Base-by-base conservation (phyloP, 1,140 invertebrate species). In the Caenorhabditis elegans region DNA sequence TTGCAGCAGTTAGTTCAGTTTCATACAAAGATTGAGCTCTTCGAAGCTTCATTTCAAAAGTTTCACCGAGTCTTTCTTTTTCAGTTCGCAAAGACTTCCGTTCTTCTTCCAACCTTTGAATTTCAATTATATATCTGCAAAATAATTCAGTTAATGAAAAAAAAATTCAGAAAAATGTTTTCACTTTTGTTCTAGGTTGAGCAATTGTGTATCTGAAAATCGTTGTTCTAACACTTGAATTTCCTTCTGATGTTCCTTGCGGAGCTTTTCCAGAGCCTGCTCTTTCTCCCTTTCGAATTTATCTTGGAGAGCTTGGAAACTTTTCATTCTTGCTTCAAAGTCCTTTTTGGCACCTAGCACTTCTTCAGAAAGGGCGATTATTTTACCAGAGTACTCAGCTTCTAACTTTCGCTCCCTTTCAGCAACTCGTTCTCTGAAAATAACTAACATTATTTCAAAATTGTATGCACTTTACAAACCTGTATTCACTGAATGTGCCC, bases 221-320 rank as follows among this genome's bases (percentile, higher is more conserved):
- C 88, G 43, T 43, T 87, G 88, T 60, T 89, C 88, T 10, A 89
- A 46, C 0, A 86, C 47, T 78, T 89, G 87, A 76, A 89, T 89
- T 65, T 89, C 88, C 34, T 88, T 88, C 77, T 89, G 88, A 65
- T 89, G 88, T 47, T 89, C 88, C 80, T 89, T 85, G 13, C 88
- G 65, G 46, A 89, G 79, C 55, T 90, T 89, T 65, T 89, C 88
- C 47, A 89, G 48, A 1, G 88, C 87, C 49, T 88, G 87, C 76
- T 89, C 88, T 55, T 89, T 89, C 60, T 89, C 88, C n/a, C 86
- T 53, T 53, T 89, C 88, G 48, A 89, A 89, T 75, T 89, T 86
- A 36, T 89, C 88, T 79, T 88, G 88, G 26, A 89, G 79, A 15
- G 87, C 85, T 82, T 89, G 88, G 76, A 89, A 89, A 70, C 79